Evolutionary conservation across 2,888 invertebrate species (phyloP), one percentile per base, ranked within the genome.

Genomic region (Eretmocerus hayati): DNA sequence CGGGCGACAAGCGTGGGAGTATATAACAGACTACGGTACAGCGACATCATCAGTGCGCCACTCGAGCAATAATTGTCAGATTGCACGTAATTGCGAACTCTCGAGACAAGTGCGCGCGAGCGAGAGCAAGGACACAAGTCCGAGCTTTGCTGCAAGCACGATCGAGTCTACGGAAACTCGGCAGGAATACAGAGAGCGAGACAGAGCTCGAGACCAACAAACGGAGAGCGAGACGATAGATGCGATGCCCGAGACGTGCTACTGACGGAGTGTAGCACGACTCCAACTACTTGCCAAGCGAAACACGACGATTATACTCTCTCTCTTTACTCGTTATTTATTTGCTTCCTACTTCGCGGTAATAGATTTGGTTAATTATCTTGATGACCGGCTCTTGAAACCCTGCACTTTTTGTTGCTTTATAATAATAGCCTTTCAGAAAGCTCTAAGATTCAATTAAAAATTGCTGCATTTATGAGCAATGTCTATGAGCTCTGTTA

Each of bases 1-100:
- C 58, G 59, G 57, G 59, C 59, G 59, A 56, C 48, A 50, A 48
- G 46, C 58, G 59, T 56, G 59, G 50, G 59, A 59, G 58, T 58
- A 48, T 51, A 31, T 31, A n/a, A n/a, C n/a, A 16, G n/a, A 36
- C 35, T 4, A 35, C 35, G 33, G 19, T n/a, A 46, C 42, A 53
- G 45, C 53, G 46, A 52, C 50, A 32, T 45, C 45, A 49, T 56
- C 50, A 54, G 48, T 53, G 50, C 51, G 48, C 48, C 47, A 55
- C 56, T 57, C 55, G 57, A 57, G 58, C 60, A 61, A 63, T 66
- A 63, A 65, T 66, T 66, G 66, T 62, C 63, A 62, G 65, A 66
- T 65, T 64, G 65, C 62, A 64, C 60, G 65, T 66, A 66, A 66
- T 65, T 66, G 65, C 64, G 63, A 63, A 60, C 63, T 62, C 63